Evolutionary conservation across 2,797 vertebrate species (phyloP).

Genomic region (Silurus aristotelis): DNA sequence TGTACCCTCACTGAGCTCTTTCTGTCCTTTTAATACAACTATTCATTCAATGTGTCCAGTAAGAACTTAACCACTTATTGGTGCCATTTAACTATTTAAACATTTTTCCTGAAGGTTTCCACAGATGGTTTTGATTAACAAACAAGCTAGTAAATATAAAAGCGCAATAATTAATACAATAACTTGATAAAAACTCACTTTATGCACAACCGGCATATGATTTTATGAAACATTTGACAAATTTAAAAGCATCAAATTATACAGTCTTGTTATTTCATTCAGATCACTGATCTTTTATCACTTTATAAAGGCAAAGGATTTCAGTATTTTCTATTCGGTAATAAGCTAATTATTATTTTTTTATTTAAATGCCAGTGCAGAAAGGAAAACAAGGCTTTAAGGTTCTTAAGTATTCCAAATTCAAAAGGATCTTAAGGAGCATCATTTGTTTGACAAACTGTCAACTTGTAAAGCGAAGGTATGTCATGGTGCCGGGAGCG

Average conservation of each 20-base stretch:
- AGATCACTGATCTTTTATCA: neutral
- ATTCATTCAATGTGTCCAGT: neutral
- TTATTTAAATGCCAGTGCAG: neutral
- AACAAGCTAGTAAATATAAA: neutral
- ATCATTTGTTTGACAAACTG: neutral
- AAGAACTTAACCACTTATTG: neutral
- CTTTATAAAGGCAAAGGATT: neutral
- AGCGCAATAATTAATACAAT: neutral
- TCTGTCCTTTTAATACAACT: too few species aligned
- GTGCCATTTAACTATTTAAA: neutral
- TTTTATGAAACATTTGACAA: neutral
- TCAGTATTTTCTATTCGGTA: neutral
- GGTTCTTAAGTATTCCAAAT: neutral
- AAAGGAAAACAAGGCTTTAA: neutral
- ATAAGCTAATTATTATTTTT: neutral
- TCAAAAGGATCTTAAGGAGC: neutral
- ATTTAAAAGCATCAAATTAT: neutral
- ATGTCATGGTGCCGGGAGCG: neutral
- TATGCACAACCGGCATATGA: neutral
- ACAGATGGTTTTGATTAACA: neutral
- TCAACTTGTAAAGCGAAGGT: neutral
- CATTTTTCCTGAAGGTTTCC: neutral
- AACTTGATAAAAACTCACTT: neutral
- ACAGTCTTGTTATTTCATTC: neutral
- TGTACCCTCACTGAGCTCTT: neutral